These are phyloP conservation scores for Bombyx mori DNA, from an alignment of 1,140 invertebrate species.

Conservation along the genomic window DNA sequence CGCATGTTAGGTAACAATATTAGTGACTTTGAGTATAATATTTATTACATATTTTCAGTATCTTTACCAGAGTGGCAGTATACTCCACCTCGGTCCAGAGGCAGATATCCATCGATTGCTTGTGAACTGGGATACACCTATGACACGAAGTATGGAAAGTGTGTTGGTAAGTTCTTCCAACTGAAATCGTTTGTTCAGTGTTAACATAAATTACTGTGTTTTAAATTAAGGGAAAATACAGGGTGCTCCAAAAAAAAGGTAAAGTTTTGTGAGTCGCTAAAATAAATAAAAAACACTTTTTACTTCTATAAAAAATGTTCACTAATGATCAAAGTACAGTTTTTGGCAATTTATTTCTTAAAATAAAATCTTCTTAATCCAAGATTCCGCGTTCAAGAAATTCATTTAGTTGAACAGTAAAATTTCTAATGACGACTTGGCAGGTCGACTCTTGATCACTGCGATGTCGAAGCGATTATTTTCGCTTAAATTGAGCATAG, in stretches of 20 bases:
- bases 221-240: too few species aligned
- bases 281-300: too few species aligned
- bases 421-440: conserved; percentile 8
- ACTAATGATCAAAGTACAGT: conserved; percentile 2
- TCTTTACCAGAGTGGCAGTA: conserved; percentile 24
- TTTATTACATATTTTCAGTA: conserved; percentile 3
- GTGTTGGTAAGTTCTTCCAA: conserved; percentile 35
- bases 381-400: conserved; percentile 14
- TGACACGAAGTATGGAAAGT: conserved; percentile 31
- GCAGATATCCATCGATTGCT: conserved; percentile 16
- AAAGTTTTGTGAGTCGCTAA: too few species aligned
- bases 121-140: conserved; percentile 52
- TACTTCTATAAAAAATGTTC: neutral
- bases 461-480: conserved; percentile 16
- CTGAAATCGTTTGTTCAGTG: neutral
- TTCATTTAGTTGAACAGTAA: conserved; percentile 18
- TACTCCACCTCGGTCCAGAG: conserved; percentile 14
- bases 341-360: conserved; percentile 16
- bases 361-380: conserved; percentile 19
- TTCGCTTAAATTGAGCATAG: neutral
- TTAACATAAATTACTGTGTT: too few species aligned
- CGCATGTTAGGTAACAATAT: too few species aligned
- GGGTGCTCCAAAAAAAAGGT: too few species aligned
- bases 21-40: neutral
- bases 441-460: conserved; percentile 15